Evolutionary conservation across 2,113 vertebrate species (phyloP).

Genomic region (Osmerus eperlanus): DNA sequence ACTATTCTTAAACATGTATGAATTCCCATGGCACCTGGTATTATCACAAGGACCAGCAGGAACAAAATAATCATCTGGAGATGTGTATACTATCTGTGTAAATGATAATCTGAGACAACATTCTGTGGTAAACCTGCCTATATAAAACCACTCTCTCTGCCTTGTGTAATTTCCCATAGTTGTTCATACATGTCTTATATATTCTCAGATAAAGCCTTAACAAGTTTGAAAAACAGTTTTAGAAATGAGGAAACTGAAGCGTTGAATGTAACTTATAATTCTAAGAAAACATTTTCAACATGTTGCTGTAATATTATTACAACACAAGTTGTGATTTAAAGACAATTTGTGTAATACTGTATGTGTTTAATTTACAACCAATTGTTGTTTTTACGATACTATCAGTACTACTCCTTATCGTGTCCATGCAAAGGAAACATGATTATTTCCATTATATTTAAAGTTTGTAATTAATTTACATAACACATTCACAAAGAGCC

Average conservation of each 20-base stretch:
- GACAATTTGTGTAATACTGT: conserved; percentile 12
- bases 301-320: conserved; percentile 39
- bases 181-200: conserved; percentile 50
- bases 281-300: conserved; percentile 27
- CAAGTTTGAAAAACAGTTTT: conserved; percentile 16
- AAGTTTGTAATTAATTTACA: conserved; percentile 27
- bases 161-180: conserved; percentile 28
- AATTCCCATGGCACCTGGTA: conserved; percentile 42
- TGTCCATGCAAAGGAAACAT: conserved; percentile 26
- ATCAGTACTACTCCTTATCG: conserved; percentile 38
- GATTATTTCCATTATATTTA: conserved; percentile 31
- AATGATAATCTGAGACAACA: not conserved
- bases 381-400: conserved; percentile 43
- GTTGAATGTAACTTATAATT: not conserved
- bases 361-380: conserved; percentile 56
- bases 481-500: not conserved
- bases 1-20: conserved; percentile 59
- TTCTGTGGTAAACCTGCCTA: conserved; percentile 5
- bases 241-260: not conserved
- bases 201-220: conserved; percentile 41
- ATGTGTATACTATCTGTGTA: too few species aligned
- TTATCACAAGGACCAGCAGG: not conserved
- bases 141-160: conserved; percentile 17
- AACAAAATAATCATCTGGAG: too few species aligned
- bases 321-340: conserved; percentile 46